A percentile compares a stretch with the other conserved stretches of the same genome.
These are phyloP conservation scores for Cotesia congregata DNA, from an alignment of 2,888 invertebrate genomes.

Conservation along the genomic window DNA sequence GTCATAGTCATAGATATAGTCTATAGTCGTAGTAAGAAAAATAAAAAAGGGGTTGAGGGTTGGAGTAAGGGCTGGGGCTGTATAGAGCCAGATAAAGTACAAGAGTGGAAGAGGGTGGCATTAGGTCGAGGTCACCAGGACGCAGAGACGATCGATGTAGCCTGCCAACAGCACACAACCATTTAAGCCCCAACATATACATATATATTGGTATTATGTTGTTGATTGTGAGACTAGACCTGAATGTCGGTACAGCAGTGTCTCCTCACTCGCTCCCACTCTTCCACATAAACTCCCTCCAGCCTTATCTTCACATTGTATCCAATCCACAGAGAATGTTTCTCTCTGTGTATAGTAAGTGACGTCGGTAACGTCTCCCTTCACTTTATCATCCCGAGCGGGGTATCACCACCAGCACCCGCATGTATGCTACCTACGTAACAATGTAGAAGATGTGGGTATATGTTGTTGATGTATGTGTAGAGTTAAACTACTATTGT, in stretches of 20 bases:
- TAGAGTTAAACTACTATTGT: neutral
- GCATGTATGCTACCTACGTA: slow-evolving; percentile 4
- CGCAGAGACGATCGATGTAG: slow-evolving; percentile 77
- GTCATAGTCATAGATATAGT: slow-evolving; percentile 7
- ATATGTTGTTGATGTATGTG: too few species aligned
- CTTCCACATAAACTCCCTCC: slow-evolving; percentile 1
- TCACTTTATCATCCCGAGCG: slow-evolving; percentile 37
- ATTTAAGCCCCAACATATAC: slow-evolving; percentile 3
- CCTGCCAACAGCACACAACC: slow-evolving; percentile 58
- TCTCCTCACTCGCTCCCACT: slow-evolving; percentile 25
- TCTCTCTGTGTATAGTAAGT: slow-evolving; percentile 27
- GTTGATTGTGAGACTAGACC: slow-evolving; percentile 19
- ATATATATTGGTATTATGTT: slow-evolving; percentile 21
- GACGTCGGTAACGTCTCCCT: slow-evolving; percentile 23
- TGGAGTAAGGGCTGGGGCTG: slow-evolving; percentile 22
- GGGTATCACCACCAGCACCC: slow-evolving; percentile 32
- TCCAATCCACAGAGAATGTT: slow-evolving; percentile 32
- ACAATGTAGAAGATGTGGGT: too few species aligned
- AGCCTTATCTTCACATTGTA: neutral
- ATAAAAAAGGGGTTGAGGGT: slow-evolving; percentile 22
- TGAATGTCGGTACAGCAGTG: slow-evolving; percentile 25
- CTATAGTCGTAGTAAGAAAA: slow-evolving; percentile 24
- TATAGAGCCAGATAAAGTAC: slow-evolving; percentile 66
- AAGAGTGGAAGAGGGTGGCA: slow-evolving; percentile 70
- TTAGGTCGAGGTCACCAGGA: slow-evolving; percentile 77